These are phyloP conservation scores for Chondrilla cf. caribensis DNA, from an alignment of 37 sponge, comb jelly and placozoan genomes.

Conservation along the genomic window DNA sequence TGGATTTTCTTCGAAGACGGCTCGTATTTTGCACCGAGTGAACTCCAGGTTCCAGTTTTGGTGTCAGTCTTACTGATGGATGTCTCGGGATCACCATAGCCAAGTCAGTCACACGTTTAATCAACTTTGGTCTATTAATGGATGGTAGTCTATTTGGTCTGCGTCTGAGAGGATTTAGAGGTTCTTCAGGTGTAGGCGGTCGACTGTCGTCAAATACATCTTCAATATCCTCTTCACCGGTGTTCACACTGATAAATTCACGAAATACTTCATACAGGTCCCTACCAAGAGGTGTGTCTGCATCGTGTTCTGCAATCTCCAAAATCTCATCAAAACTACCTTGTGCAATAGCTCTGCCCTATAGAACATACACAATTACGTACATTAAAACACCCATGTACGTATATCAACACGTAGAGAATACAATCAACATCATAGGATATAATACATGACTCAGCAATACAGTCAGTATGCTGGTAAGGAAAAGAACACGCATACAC, in stretches of 20 bases:
- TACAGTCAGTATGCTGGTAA: too few species aligned
- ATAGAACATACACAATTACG: too few species aligned
- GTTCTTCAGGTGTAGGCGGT: not conserved
- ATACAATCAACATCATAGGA: too few species aligned
- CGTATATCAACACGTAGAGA: too few species aligned
- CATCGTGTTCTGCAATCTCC: not conserved
- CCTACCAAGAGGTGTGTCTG: not conserved
- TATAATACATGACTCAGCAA: too few species aligned
- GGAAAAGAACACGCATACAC: too few species aligned
- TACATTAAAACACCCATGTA: too few species aligned
- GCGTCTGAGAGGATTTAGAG: too few species aligned
- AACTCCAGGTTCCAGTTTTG: too few species aligned
- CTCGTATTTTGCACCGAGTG: too few species aligned
- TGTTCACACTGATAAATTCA: not conserved
- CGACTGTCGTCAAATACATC: not conserved
- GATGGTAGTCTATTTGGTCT: not conserved
- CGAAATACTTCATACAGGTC: not conserved
- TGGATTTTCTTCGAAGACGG: not conserved
- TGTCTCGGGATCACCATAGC: not conserved
- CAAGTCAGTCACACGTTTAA: not conserved
- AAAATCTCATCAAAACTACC: constrained; percentile 4
- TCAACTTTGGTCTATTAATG: not conserved
- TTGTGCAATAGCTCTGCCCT: not conserved
- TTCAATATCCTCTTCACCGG: not conserved
- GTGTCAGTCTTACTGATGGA: not conserved